Evolutionary conservation across 1,140 invertebrate species (phyloP), one percentile per base, ranked within the genome.

Genomic region (Dreissena rostriformis): DNA sequence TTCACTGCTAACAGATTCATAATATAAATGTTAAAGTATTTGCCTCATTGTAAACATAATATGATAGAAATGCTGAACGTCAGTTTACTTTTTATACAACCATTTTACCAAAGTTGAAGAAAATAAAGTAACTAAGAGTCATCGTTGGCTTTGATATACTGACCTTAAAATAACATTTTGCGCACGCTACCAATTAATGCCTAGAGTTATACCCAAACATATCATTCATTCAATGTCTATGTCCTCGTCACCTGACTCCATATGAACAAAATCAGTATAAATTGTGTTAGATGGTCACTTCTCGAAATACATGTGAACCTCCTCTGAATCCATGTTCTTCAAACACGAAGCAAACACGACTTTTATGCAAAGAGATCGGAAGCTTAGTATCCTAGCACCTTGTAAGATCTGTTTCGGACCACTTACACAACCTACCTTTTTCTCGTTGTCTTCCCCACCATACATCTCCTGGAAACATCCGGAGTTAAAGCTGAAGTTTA

Each of bases 371-470:
- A 15, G 26, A n/a, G 14, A 67, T 24, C 12, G 63, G 61, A 49
- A 66, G 75, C 49, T 77, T 77, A 39, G 75, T 29, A 51, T 66
- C 61, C 12, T 57, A 77, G 51, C 53, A 76, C 73, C 57, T 76
- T 66, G 57, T 19, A 65, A 66, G 24, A 66, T 77, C 63, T 77
- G 14, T 51, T 66, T 77, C 39, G 5, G 57, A 29, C 63, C 57
- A 77, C 39, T 77, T 65, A 39, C 55, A 49, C 75, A 77, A 66
- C 22, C 57, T 77, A 17, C 75, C 61, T 39, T 77, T 77, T 65
- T 39, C 75, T 67, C 19, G 61, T 66, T 76, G 75, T 77, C 28
- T 24, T 77, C n/a, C 75, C 66, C 39, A n/a, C 39, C 75, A 24
- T 77, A 49, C 10, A 77, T 77, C 61, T 57, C 72, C 22, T 57